phyloP scores from a whole-genome alignment of 2,113 vertebrate species.

The Henicopernis longicauda region DNA sequence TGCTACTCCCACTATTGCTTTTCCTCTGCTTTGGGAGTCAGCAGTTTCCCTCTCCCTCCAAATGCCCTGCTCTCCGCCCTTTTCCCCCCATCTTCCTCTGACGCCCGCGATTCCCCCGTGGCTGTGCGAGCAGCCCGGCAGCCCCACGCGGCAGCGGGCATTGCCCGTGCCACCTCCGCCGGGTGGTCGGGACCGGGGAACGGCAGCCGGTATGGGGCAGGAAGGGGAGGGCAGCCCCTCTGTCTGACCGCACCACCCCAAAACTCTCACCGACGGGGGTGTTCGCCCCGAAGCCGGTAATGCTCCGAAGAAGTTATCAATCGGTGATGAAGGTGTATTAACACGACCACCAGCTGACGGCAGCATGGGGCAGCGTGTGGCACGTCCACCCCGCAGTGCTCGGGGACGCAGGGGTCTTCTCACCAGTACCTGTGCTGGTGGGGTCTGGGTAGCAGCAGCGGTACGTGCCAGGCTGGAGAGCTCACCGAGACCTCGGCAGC shows the following conservation, averaged over 20 bases:
- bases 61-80: background rate
- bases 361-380: no score
- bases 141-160: accelerated
- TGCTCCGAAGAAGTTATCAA: background rate
- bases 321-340: background rate
- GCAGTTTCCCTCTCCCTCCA: background rate
- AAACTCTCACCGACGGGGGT: accelerated
- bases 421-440: background rate
- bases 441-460: background rate
- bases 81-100: background rate
- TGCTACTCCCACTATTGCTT: accelerated
- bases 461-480: background rate
- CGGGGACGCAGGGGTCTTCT: background rate
- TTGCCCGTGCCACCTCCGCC: background rate
- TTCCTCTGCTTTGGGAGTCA: background rate
- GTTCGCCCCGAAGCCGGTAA: background rate
- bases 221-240: background rate
- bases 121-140: background rate
- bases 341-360: background rate
- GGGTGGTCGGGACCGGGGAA: background rate
- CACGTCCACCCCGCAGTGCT: accelerated
- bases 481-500: accelerated
- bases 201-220: accelerated
- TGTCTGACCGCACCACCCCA: background rate
- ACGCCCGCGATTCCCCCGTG: accelerated